These are phyloP conservation scores for Harpagifer antarcticus DNA, from an alignment of 2,797 vertebrate species.

Conservation along the genomic window DNA sequence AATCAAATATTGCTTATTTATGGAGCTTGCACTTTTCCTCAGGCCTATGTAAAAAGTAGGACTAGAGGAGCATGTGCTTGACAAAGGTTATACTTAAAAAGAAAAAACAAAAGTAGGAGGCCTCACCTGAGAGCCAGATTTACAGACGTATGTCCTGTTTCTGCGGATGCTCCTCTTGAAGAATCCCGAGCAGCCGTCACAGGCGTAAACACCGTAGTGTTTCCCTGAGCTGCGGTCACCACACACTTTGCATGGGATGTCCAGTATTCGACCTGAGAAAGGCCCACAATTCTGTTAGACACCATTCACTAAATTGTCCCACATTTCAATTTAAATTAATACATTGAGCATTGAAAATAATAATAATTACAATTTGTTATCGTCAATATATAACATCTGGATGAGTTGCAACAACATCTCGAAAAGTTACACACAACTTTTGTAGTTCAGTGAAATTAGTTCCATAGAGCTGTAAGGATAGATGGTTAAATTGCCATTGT, in stretches of 20 bases:
- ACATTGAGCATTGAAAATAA: too few species aligned
- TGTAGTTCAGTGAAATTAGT: background rate
- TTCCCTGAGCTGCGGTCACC: conserved; percentile 98
- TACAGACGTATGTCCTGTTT: conserved; percentile 98
- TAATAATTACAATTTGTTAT: too few species aligned
- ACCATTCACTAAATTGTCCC: background rate
- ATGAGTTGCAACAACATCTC: background rate
- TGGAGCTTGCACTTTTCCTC: background rate
- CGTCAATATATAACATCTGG: background rate
- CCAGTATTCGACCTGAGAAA: conserved; percentile 94
- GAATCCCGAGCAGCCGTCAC: conserved; percentile 98
- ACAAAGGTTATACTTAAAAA: background rate
- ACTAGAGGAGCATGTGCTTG: background rate
- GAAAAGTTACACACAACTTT: conserved; percentile 10
- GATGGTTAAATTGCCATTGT: background rate
- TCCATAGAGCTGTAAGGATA: background rate
- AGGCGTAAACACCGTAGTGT: conserved; percentile 98
- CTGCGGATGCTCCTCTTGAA: conserved; percentile 99
- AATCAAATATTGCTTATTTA: background rate
- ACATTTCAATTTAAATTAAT: too few species aligned
- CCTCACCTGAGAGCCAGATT: conserved; percentile 98
- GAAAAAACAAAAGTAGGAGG: background rate
- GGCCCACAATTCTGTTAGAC: conserved; percentile 17
- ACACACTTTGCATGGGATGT: conserved; percentile 99
- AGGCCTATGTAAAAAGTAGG: background rate